phyloP scores from a whole-genome alignment of 2,797 vertebrate species.

The Etheostoma perlongum region DNA sequence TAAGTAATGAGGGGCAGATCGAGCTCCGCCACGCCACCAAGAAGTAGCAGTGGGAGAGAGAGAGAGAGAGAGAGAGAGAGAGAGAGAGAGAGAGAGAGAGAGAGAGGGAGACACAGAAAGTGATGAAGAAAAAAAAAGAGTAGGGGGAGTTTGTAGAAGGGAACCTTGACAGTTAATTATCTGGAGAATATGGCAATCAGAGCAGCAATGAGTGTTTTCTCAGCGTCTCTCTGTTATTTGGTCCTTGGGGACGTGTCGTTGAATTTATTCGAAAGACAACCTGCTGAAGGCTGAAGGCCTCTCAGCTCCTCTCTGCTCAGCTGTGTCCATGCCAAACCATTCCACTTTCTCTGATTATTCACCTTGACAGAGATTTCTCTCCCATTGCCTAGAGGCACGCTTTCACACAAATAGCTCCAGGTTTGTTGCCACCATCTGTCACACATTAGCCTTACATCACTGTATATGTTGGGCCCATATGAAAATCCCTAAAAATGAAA shows the following conservation, averaged over 20 bases:
- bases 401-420: slow-evolving; percentile 1
- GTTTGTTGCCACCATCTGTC: slow-evolving; percentile 2
- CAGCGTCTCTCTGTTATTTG: slow-evolving; percentile 66
- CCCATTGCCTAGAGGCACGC: slow-evolving; percentile 21
- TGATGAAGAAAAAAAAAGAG: slow-evolving; percentile 14
- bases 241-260: slow-evolving; percentile 64
- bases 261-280: slow-evolving; percentile 64
- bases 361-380: slow-evolving; percentile 45
- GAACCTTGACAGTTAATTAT: slow-evolving; percentile 78
- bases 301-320: slow-evolving; percentile 59
- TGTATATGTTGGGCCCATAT: background rate
- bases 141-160: background rate
- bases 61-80: slow-evolving; percentile 3
- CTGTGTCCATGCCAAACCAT: slow-evolving; percentile 49
- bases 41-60: slow-evolving; percentile 23
- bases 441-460: background rate
- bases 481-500: background rate
- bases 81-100: too few species aligned
- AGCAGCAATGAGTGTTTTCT: slow-evolving; percentile 72
- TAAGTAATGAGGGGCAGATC: slow-evolving; percentile 60
- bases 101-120: background rate
- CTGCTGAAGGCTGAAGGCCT: slow-evolving; percentile 63
- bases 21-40: slow-evolving; percentile 34
- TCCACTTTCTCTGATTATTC: slow-evolving; percentile 52
- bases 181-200: slow-evolving; percentile 77